Percentiles rank a stretch among this genome's conserved stretches.
phyloP scores from a whole-genome alignment of 1,140 invertebrate genomes.

The Papilio polyxenes region DNA sequence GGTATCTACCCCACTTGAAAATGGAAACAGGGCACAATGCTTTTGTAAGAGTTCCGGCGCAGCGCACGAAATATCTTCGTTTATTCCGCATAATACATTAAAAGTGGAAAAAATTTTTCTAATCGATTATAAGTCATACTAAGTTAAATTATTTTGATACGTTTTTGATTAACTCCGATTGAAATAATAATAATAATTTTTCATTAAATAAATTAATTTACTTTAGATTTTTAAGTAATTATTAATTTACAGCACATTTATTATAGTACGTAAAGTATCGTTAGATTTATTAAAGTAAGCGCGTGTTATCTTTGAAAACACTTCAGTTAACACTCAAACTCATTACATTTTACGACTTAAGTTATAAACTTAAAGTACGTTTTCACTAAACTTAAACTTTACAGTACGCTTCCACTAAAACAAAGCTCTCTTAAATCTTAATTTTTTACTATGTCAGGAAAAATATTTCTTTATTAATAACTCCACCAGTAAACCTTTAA shows the following conservation, averaged over 20 bases:
- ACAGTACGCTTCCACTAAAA: neutral
- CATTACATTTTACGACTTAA: slow-evolving; percentile 32
- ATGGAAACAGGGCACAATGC: too few relatives aligned
- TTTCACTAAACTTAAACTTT: neutral
- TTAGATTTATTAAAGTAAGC: neutral
- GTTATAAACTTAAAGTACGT: slow-evolving; percentile 9
- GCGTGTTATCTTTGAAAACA: slow-evolving; percentile 12
- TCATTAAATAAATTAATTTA: neutral
- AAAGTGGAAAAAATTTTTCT: neutral
- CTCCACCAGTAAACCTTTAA: too few relatives aligned
- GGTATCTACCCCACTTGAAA: too few relatives aligned
- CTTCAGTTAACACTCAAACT: slow-evolving; percentile 32
- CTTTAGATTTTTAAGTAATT: neutral
- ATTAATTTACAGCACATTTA: slow-evolving; percentile 1
- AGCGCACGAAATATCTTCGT: neutral
- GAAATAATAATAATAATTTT: neutral
- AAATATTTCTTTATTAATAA: neutral
- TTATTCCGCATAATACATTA: neutral
- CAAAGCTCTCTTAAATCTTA: neutral
- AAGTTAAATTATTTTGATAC: too few relatives aligned
- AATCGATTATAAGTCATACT: neutral
- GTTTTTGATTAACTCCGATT: too few relatives aligned
- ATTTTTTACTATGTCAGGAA: neutral
- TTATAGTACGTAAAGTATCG: neutral
- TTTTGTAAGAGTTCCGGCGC: too few relatives aligned